Conservation (phyloP, 2,797 vertebrate species). For the Chelidonichthys spinosus region DNA sequence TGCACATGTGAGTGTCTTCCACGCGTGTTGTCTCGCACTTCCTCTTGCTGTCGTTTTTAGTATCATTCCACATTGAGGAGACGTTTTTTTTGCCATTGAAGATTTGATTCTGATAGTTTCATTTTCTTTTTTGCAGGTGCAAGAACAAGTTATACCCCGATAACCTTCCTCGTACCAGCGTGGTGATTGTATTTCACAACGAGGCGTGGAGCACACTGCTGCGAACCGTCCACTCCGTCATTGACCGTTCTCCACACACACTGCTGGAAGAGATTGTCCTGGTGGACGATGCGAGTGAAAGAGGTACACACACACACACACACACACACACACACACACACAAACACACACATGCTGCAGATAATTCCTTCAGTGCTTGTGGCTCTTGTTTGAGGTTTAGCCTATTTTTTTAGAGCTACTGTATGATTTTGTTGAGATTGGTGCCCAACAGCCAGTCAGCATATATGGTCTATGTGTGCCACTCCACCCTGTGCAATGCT, state of each 20-base stretch:
- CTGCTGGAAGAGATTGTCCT: constrained; percentile 96
- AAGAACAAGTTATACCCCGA: constrained; percentile 97
- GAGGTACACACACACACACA: constrained; percentile 84
- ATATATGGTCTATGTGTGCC: constrained; percentile 55
- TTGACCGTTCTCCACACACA: constrained; percentile 93
- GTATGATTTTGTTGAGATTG: constrained; percentile 43
- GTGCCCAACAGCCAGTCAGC: constrained; percentile 39
- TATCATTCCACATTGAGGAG: not conserved
- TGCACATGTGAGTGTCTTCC: constrained; percentile 4
- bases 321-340: constrained; percentile 42
- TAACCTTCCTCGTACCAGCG: constrained; percentile 95
- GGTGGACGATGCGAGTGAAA: constrained; percentile 97
- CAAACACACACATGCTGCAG: constrained; percentile 6
- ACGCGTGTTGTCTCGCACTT: not conserved
- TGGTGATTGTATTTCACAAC: constrained; percentile 99
- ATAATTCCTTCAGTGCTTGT: constrained; percentile 58
- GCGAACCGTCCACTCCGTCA: constrained; percentile 96
- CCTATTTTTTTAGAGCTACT: constrained; percentile 63
- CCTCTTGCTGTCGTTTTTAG: not conserved
- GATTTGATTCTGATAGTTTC: not conserved
- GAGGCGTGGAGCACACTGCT: constrained; percentile 98
- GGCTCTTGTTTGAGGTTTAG: constrained; percentile 67
- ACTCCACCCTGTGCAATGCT: constrained; percentile 67
- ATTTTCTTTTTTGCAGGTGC: constrained; percentile 84
- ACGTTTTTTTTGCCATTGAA: not conserved